phyloP scores from a whole-genome alignment of 2,113 vertebrate genomes.

The Pionites leucogaster region DNA sequence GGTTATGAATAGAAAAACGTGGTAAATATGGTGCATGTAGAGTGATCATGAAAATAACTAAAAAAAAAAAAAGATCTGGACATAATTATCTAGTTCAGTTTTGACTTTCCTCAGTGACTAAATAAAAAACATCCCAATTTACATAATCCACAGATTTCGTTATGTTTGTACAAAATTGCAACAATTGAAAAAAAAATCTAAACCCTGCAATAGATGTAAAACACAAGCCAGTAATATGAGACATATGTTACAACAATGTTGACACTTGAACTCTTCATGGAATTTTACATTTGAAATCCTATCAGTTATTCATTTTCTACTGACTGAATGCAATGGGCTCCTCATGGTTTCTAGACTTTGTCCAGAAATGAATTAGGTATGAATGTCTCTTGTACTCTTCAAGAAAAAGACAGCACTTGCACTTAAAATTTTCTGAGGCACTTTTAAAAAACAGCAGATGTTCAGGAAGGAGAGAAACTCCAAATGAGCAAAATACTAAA shows the following conservation, averaged over 20 bases:
- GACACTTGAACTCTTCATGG: slow-evolving; percentile 22
- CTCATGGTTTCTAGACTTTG: neutral
- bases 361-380: slow-evolving; percentile 4
- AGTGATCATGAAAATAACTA: neutral
- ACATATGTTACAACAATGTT: neutral
- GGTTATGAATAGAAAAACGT: neutral
- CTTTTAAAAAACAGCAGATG: neutral
- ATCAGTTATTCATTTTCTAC: slow-evolving; percentile 29
- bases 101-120: slow-evolving; percentile 44
- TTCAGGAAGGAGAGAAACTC: neutral
- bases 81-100: slow-evolving; percentile 43
- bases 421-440: neutral
- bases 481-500: neutral
- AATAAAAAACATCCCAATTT: slow-evolving; percentile 51
- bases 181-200: slow-evolving; percentile 20
- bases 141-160: slow-evolving; percentile 33
- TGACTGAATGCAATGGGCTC: neutral
- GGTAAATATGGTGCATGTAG: neutral
- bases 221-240: neutral
- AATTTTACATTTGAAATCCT: slow-evolving; percentile 59
- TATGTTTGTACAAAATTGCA: slow-evolving; percentile 30
- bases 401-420: neutral
- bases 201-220: neutral
- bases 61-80: slow-evolving; percentile 22
- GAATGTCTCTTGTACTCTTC: neutral